Base-by-base conservation (phyloP, 2,113 vertebrate genomes). In the Heterocephalus glaber region DNA sequence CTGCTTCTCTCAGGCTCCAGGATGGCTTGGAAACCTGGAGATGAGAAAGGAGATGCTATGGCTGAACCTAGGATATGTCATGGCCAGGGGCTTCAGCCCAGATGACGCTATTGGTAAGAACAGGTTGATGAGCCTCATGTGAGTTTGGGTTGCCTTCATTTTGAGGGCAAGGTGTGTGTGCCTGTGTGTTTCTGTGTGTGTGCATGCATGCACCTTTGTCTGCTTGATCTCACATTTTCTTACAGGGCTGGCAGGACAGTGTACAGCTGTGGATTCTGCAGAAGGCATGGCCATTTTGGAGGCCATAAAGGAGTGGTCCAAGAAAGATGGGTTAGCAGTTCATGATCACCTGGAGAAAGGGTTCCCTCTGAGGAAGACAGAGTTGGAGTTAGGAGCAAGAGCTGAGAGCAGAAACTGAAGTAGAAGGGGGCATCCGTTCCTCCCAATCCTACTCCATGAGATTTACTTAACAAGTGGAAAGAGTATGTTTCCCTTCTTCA, bases 191-290 rank as follows among this genome's bases (percentile, higher is more conserved):
- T 52, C 52, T 52, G 52, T 56, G 8, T n/a, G 26, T n/a, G 38
- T 17, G 1, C 61, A 24, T 4, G 24, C 38, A 7, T 19, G 28
- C 20, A 22, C 0, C 11, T 3, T 41, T 44, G 10, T 16, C 33
- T 54, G 54, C 52, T n/a, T 82, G 49, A 56, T 30, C 30, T 81
- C 44, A 49, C 10, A 38, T 35, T 41, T 10, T 5, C 41, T 33
- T 6, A 5, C 58, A 49, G 22, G 58, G 17, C 22, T 49, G 74
- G 38, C 1, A 63, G 28, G 38, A 54, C 35, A 26, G 2, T 12
- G 5, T 3, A 5, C 52, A 28, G 5, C 9, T 4, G 10, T 33
- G 49, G 44, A 13, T 12, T 33, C 54, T 0, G 0, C 0, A 26
- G 60, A 47, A 5, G 35, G 3, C 0, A 7, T 4, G 26, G 60